These are phyloP conservation scores for Micronycteris hirsuta DNA, from an alignment of 2,113 vertebrate genomes.

Conservation along the genomic window DNA sequence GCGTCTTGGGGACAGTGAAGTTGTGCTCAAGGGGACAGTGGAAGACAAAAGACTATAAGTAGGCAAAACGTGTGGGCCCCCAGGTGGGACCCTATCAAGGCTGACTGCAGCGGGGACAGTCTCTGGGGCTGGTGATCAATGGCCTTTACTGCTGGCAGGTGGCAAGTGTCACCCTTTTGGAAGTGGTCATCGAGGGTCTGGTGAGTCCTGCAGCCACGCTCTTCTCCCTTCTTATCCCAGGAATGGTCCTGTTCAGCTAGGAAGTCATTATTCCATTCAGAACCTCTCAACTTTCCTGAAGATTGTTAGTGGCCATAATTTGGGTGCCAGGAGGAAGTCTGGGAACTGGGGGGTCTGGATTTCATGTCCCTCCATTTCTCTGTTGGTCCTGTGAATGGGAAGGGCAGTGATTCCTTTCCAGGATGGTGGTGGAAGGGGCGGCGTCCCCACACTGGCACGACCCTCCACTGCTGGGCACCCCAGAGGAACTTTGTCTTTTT, in stretches of 20 bases:
- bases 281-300: neutral
- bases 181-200: neutral
- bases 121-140: neutral
- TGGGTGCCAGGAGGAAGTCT: neutral
- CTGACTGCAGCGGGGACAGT: neutral
- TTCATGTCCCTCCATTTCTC: neutral
- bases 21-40: neutral
- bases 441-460: rapidly evolving
- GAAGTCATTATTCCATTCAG: neutral
- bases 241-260: neutral
- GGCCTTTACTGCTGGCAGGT: too few species aligned
- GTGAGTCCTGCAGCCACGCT: neutral
- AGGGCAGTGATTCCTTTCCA: neutral
- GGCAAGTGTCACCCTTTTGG: neutral
- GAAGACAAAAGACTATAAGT: neutral
- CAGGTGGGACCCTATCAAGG: neutral
- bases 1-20: neutral
- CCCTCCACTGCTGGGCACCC: neutral
- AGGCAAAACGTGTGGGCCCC: neutral
- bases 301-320: neutral
- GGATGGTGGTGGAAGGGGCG: neutral
- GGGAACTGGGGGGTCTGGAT: neutral
- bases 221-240: neutral
- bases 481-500: neutral
- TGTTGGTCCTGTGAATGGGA: neutral